Conservation (phyloP, 2,797 vertebrate species). For the Molossus molossus region DNA sequence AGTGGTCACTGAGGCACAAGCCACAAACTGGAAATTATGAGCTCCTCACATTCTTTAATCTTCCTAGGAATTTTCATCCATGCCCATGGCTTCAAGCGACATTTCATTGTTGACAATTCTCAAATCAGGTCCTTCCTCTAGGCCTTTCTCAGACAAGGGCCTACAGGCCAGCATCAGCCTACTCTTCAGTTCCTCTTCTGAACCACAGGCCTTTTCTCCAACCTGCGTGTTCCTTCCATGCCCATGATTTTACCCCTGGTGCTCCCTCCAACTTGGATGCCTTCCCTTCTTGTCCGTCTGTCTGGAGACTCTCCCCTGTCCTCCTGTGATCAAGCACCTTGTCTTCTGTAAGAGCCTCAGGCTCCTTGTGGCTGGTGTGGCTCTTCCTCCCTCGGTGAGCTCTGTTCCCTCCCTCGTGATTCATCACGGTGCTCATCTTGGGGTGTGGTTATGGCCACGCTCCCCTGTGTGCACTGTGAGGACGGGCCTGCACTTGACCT, state of each 20-base stretch:
- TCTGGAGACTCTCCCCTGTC: neutral
- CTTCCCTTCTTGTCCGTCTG: neutral
- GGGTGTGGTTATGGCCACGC: neutral
- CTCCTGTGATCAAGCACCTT: neutral
- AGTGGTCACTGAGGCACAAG: neutral
- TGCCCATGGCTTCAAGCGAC: neutral
- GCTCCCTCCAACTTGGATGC: too few relatives aligned
- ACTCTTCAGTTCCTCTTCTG: neutral
- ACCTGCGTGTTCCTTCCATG: neutral
- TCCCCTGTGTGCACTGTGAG: neutral
- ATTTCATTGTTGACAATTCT: neutral
- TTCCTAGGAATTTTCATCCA: neutral
- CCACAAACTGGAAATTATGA: neutral
- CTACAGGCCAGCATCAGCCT: neutral
- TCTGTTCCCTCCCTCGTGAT: neutral
- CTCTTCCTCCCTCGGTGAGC: neutral
- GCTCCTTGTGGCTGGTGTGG: neutral
- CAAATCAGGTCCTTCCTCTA: neutral
- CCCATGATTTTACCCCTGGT: neutral
- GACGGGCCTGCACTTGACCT: neutral
- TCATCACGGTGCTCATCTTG: rapidly evolving
- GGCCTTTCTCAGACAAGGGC: neutral
- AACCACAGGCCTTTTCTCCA: neutral
- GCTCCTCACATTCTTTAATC: neutral
- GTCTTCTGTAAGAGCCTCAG: too few relatives aligned